A percentile compares a stretch with the other conserved stretches of the same genome.
phyloP scores from a whole-genome alignment of 2,888 invertebrate species.

The Thera britannica region DNA sequence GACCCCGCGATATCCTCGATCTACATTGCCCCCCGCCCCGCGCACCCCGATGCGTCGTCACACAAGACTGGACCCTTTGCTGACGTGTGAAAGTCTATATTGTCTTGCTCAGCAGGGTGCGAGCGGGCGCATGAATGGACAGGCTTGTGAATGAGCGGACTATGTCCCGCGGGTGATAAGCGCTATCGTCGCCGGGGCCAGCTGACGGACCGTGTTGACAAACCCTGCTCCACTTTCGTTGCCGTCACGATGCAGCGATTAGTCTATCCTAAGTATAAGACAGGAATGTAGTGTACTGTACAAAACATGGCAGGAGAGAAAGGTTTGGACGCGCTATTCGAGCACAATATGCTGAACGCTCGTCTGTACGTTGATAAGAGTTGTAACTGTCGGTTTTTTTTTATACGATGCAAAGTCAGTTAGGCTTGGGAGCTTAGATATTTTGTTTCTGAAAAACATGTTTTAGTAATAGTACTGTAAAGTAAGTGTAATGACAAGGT shows the following conservation, averaged over 20 bases:
- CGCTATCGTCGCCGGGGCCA: slow-evolving; percentile 79
- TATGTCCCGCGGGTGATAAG: slow-evolving; percentile 82
- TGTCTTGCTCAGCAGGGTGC: slow-evolving; percentile 49
- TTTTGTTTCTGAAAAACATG: too few relatives aligned
- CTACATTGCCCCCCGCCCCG: slow-evolving; percentile 60
- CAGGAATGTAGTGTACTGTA: neutral
- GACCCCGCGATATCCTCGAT: slow-evolving; percentile 84
- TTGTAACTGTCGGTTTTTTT: too few relatives aligned
- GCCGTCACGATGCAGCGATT: slow-evolving; percentile 40
- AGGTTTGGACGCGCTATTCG: too few relatives aligned
- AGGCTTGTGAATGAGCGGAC: slow-evolving; percentile 83
- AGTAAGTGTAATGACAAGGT: too few relatives aligned
- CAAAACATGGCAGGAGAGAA: neutral
- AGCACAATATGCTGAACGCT: too few relatives aligned
- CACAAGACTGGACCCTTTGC: slow-evolving; percentile 59
- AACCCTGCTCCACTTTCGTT: slow-evolving; percentile 82
- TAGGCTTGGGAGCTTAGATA: too few relatives aligned
- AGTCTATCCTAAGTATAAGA: slow-evolving; percentile 2
- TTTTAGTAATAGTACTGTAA: too few relatives aligned
- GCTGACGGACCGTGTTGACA: slow-evolving; percentile 82
- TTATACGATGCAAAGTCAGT: too few relatives aligned
- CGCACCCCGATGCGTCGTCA: slow-evolving; percentile 38
- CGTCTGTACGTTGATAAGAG: too few relatives aligned
- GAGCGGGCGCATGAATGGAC: slow-evolving; percentile 78
- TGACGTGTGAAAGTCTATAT: slow-evolving; percentile 61